Evolutionary conservation across 1,140 invertebrate species (phyloP), one percentile per base, ranked within the genome.

Genomic region (Galleria mellonella): DNA sequence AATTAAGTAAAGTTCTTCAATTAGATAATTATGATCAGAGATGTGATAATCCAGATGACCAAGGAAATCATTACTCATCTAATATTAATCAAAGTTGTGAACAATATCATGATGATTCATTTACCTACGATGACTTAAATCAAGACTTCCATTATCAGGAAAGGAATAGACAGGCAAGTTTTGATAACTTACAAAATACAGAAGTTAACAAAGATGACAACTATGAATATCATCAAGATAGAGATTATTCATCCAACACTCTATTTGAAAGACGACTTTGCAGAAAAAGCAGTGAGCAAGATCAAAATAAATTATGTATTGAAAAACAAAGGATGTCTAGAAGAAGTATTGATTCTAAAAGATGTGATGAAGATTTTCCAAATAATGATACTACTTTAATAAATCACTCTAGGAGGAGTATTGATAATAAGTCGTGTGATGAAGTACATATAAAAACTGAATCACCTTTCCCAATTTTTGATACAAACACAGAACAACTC

Each of bases 1-100:
- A 83, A 49, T 51, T 85, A 1, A 76, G 53, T 47, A 85, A 76
- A 58, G 71, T 78, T 4, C 58, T 85, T 9, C 69, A 81, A 46
- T 43, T 83, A 14, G 40, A 49, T 12, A 43, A 46, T 31, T 33
- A 43, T 48, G 51, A 59, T 0, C 33, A 51, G 40, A 43, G 1
- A 23, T n/a, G 10, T 23, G 35, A 37, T 12, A 37, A 15, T 13
- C n/a, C 35, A 10, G 35, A 1, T 5, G 35, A n/a, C 9, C 35
- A 17, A 15, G n/a, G 7, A 4, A n/a, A 14, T 10, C 9, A 10
- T 15, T n/a, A 2, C 5, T 9, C 35, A 9, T 6, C 8, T 10
- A 13, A 37, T 17, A 3, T 23, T 6, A 23, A 23, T 23, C 17
- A 2, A 23, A 23, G 31, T 35, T 33, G 37, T 48, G 49, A 57